Evolutionary conservation across 1,140 invertebrate species (phyloP), one percentile per base, ranked within the genome.

Genomic region (Cydia fagiglandana): DNA sequence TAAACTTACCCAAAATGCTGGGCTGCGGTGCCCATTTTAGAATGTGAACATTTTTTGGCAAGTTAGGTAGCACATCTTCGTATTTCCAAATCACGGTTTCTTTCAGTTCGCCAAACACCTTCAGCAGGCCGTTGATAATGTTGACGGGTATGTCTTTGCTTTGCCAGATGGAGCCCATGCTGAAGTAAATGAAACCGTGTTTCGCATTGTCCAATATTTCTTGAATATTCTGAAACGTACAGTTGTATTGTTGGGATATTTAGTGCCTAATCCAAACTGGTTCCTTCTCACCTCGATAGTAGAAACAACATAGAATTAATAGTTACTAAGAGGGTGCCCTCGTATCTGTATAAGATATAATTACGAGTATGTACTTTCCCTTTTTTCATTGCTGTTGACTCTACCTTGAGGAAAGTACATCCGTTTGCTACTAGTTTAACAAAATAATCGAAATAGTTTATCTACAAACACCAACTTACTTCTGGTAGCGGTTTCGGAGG

Each of bases 1-100:
- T 38, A 17, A 38, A 70, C 76, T 76, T 77, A 89, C 88, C 94
- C 77, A 95, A 84, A 75, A 95, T 93, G 80, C 95, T 94, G 53
- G 87, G 89, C 81, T 96, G 95, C 5, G 95, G 95, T 50, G 95
- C 82, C 95, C 95, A 96, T 64, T 94, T 94, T 2, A 91, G 80
- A 41, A 95, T 84, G 78, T 94, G 93, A 7, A 96, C 93, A 85
- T 96, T 96, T 20, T 88, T 79, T 1, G 89, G 87, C 73, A 93
- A 73, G 75, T 93, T 83, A 3, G 81, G 75, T 56, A 94, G 79
- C 12, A 90, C 85, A 12, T 84, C 80, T 76, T 94, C 93, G 64
- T 83, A 94, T 80, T 94, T 95, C 94, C 94, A 95, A 75, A 95
- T 82, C 1, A 94, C 89, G 53, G 83, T 91, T 45, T 92, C 90